A percentile compares a stretch with the other conserved stretches of the same genome.
These are phyloP conservation scores for Nycteola revayana DNA, from an alignment of 2,888 invertebrate genomes.

Conservation along the genomic window DNA sequence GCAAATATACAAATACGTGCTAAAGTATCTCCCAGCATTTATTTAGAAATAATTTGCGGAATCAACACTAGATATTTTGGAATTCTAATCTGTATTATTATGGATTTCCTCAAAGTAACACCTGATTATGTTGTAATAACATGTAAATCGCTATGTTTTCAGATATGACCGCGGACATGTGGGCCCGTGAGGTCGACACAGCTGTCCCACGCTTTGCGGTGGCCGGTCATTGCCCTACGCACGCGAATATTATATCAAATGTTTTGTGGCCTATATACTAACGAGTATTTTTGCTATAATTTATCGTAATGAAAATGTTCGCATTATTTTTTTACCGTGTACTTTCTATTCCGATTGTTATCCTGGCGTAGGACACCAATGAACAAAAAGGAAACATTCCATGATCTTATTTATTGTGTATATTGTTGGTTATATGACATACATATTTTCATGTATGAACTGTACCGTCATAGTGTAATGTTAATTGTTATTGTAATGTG, in stretches of 20 bases:
- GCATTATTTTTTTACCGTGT: constrained; percentile 68
- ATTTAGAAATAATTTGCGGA: too few species aligned
- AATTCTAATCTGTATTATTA: too few species aligned
- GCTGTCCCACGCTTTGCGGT: neutral
- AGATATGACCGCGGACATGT: constrained; percentile 14
- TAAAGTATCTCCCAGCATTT: too few species aligned
- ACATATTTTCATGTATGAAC: constrained; percentile 78
- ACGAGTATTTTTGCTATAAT: constrained; percentile 82
- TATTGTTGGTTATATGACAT: constrained; percentile 68
- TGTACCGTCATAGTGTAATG: constrained; percentile 59
- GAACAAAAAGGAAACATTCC: constrained; percentile 70
- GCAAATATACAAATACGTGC: too few species aligned
- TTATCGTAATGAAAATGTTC: constrained; percentile 65
- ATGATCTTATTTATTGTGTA: constrained; percentile 82
- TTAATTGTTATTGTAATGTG: constrained; percentile 66
- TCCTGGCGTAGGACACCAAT: constrained; percentile 47
- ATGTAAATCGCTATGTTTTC: too few species aligned
- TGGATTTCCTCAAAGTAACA: too few species aligned
- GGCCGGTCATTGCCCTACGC: constrained; percentile 7
- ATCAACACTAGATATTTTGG: too few species aligned
- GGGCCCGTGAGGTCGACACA: constrained; percentile 15
- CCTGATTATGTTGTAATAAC: too few species aligned
- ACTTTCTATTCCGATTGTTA: constrained; percentile 53
- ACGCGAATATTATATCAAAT: constrained; percentile 24
- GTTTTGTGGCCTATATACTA: constrained; percentile 57